Evolutionary conservation across 2,113 vertebrate genomes (phyloP), one percentile per base, ranked within the genome.

Genomic region (Apteryx owenii): DNA sequence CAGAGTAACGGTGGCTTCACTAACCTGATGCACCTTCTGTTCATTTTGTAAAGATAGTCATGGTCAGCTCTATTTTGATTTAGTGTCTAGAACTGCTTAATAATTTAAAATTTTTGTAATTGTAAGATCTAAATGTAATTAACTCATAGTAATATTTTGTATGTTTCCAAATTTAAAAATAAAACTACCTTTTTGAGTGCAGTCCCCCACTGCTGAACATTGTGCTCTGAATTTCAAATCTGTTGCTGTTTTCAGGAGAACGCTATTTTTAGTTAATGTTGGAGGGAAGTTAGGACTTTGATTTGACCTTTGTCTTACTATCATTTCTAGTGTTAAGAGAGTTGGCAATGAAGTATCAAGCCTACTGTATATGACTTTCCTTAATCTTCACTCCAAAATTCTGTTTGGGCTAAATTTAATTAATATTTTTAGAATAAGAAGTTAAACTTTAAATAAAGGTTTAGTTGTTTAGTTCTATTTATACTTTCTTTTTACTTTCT

Each of bases 321-420:
- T 64, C 86, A 31, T 50, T 3, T 53, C 51, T 38, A 4, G 4
- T 1, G 25, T 48, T 11, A 2, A 0, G 23, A n/a, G 60, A 40
- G 26, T 2, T 23, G 64, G 46, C 7, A 4, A 4, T 7, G 62
- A 28, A 65, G 0, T 14, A 4, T 6, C 31, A 9, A 36, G 5
- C 23, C 71, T 28, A 0, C 4, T 2, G 23, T 36, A 12, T 3
- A 0, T 15, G 33, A 4, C 60, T 60, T 36, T 7, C 20, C 48
- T 61, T 40, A 2, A 33, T 60, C 71, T 40, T 33, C 1, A 33
- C 83, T 38, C 36, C 36, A 22, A 31, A 72, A 8, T 38, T 78
- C 46, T 84, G 26, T 7, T 68, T 91, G 53, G 61, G 75, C 44
- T 51, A 3, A 9, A 53, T 29, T 79, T 25, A 22, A 26, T 29